Evolutionary conservation across 2,888 invertebrate genomes (phyloP).

Genomic region (Linnaemya vulpina): DNA sequence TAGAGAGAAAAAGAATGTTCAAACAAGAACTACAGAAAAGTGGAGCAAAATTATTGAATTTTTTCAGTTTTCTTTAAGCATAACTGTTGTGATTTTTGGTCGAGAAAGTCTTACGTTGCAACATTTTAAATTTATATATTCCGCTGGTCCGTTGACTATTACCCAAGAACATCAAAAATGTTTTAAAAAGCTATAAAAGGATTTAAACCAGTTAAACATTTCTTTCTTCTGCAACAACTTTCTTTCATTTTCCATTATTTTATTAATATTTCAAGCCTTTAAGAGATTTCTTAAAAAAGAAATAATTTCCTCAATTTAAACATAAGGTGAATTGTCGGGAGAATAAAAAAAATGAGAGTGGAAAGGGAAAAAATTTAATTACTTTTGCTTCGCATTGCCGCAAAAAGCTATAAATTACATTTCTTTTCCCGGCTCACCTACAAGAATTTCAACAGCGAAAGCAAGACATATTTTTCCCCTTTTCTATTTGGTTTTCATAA

Average conservation of each 20-base stretch:
- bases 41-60: too few relatives aligned
- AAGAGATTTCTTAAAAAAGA: constrained; percentile 2
- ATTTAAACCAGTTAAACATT: background rate
- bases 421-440: constrained; percentile 45
- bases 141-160: too few relatives aligned
- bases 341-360: background rate
- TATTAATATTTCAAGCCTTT: constrained; percentile 42
- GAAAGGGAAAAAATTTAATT: constrained; percentile 53
- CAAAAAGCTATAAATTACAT: constrained; percentile 63
- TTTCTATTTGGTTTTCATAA: constrained; percentile 27
- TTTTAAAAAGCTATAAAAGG: background rate
- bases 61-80: too few relatives aligned
- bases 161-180: too few relatives aligned
- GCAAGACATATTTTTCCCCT: background rate
- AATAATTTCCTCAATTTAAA: background rate
- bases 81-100: too few relatives aligned
- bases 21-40: too few relatives aligned
- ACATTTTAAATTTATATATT: too few relatives aligned
- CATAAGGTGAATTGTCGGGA: background rate
- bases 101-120: too few relatives aligned
- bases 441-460: constrained; percentile 1
- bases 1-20: too few relatives aligned
- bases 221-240: background rate
- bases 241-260: background rate
- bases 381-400: constrained; percentile 55